Evolutionary conservation across 2,797 vertebrate species (phyloP), one percentile per base, ranked within the genome.

Genomic region (Coracias cyanogaster): DNA sequence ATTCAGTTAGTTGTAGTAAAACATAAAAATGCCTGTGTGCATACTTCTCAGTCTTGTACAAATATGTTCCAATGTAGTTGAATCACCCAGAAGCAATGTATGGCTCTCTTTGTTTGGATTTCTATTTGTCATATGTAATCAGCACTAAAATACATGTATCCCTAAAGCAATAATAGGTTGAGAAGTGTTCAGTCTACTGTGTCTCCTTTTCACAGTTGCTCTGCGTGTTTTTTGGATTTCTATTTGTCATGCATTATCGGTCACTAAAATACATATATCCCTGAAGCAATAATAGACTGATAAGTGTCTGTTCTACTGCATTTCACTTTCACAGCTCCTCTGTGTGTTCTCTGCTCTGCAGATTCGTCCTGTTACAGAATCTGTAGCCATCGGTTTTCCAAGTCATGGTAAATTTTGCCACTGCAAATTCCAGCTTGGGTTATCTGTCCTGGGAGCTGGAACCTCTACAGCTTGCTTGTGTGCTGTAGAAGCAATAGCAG

Each of bases 1-100:
- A 91, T 84, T 94, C 77, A 91, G 26, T 52, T 61, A 43, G 28
- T 76, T 93, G 43, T 82, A 90, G 69, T 65, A 52, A 91, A 93
- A 74, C 52, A 64, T 37, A 49, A 86, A 77, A 67, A 37, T 61
- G 49, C 41, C 12, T 43, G 46, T 57, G 46, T 69, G 33, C 31
- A 5, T 79, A 54, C 45, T 86, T 76, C 31, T 81, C 69, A 74
- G 70, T 80, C 48, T 35, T 19, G n/a, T 66, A 51, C n/a, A 60
- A 69, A 10, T 72, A 29, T 5, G 25, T 82, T 91, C 43, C 17
- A 49, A 3, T 33, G 31, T 51, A 37, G 28, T 67, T 82, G 89
- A 94, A 70, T 94, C 46, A 64, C 62, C 18, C 31, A 58, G 71
- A 70, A 73, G 74, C 43, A 77, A 48, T 58, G 43, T 55, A 43